Evolutionary conservation across 1,140 invertebrate species (phyloP).

Genomic region (Mycetomoellerius zeteki): DNA sequence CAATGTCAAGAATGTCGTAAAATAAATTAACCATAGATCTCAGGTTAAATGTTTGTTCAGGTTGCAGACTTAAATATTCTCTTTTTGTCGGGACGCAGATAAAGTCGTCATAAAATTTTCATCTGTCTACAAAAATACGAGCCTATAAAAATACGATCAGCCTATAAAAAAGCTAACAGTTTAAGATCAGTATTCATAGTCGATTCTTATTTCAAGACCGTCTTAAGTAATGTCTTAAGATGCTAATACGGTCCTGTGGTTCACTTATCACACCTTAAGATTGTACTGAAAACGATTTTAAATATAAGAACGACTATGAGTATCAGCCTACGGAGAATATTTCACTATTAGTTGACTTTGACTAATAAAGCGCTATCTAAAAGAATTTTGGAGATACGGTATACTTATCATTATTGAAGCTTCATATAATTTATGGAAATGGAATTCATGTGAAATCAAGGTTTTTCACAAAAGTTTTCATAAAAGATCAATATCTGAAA

Average conservation of each 20-base stretch:
- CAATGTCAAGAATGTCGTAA: conserved; percentile 44
- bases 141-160: not conserved
- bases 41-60: not conserved
- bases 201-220: too few relatives aligned
- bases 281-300: too few relatives aligned
- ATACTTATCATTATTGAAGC: not conserved
- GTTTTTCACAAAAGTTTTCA: too few relatives aligned
- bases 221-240: too few relatives aligned
- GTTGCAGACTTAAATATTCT: conserved; percentile 18
- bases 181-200: too few relatives aligned
- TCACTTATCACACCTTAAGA: too few relatives aligned
- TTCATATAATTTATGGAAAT: conserved; percentile 5
- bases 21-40: conserved; percentile 45
- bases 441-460: not conserved
- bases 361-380: not conserved
- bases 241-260: too few relatives aligned
- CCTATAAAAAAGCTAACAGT: not conserved
- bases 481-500: too few relatives aligned
- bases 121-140: conserved; percentile 31
- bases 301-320: too few relatives aligned
- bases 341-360: not conserved
- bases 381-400: not conserved
- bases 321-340: not conserved
- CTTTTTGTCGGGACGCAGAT: not conserved
- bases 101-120: conserved; percentile 16